Evolutionary conservation across 1,140 invertebrate species (phyloP), one percentile per base, ranked within the genome.

Genomic region (Delia radicum): DNA sequence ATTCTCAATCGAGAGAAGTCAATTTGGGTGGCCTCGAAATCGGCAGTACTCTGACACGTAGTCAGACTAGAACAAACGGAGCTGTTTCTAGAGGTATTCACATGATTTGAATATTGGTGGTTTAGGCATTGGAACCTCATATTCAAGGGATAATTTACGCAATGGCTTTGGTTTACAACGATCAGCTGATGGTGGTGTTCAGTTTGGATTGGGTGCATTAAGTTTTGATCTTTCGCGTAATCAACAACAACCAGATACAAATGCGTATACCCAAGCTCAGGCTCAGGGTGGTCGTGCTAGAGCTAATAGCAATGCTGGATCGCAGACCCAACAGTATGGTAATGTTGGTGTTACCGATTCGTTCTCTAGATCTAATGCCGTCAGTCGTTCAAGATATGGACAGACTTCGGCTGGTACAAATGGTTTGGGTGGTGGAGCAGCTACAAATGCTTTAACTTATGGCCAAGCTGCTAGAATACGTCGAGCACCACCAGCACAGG

Each of bases 111-210:
- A 84, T 37, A 73, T 85, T 24, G 84, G 84, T 6, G 75, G 81
- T 7, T 3, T 85, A 0, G 84, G 79, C 0, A 72, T 85, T 0
- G 84, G 81, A 0, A 78, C 81, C 21, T 82, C 82, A 0, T 65
- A 85, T 0, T 81, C 81, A 4, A 80, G 78, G 0, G 78, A 81
- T 28, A 85, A 85, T 21, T 69, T 85, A 1, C 69, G 79, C 3
- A 81, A 81, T 55, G 83, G 84, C 7, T 78, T 85, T 4, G 84
- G 84, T 0, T 61, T 85, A 18, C 78, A 81, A 61, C 83, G 82
- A 1, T 77, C 77, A 0, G 72, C 81, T 37, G 77, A 85, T 21
- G 84, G 84, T 0, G 81, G 81, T 8, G 55, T 83, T 10, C 76
- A 77, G 0, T 28, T 85, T 4, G 81, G 81, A 8, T 21, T 85